Base-by-base conservation (phyloP, 53 echinoderm and acorn worm genomes). In the Stichopus horrens region DNA sequence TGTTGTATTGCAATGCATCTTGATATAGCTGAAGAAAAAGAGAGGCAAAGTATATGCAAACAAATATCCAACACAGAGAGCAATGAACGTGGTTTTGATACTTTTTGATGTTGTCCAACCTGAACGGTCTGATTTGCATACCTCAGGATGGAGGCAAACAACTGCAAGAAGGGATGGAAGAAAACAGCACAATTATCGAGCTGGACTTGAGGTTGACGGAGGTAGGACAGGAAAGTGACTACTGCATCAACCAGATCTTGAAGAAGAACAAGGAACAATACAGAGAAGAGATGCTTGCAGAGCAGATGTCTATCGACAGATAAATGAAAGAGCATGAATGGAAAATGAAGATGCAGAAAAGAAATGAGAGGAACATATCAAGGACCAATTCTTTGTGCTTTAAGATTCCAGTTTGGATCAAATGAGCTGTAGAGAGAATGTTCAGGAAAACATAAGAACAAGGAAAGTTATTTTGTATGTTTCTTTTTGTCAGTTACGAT, bases 101-200 rank as follows among this genome's bases (percentile, higher is more conserved):
- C 37, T 37, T 37, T 37, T 37, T 37, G 37, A 37, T 37, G 37
- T 37, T 37, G 37, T 1, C 37, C 37, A 37, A 37, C 37, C 37
- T 37, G 37, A 37, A 37, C 2, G 37, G 37, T 37, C 37, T 37
- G 37, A 37, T 54, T 7, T 58, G 20, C 60, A 55, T 74, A 85
- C 80, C 18, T 23, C 83, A 98, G 98, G 98, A 98, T 77, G 98
- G 98, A 74, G 98, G 98, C n/a, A 98, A 98, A 77, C 98, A 98
- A 66, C 67, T 98, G 0, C 98, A 98, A 73, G 98, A 98, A 58
- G 98, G 98, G 52, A 94, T 98, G 96, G 98, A 98, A 78, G 98
- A 98, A 82, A 98, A 98, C 82, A 89, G 79, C 56, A 94, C 94
- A 74, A 89, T 98, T 67, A 75, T 93, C 66, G 96, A 98, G 23